Percentiles rank a stretch among this genome's conserved stretches.
phyloP scores from a whole-genome alignment of 2,888 invertebrate genomes.

The Euzophera pinguis region DNA sequence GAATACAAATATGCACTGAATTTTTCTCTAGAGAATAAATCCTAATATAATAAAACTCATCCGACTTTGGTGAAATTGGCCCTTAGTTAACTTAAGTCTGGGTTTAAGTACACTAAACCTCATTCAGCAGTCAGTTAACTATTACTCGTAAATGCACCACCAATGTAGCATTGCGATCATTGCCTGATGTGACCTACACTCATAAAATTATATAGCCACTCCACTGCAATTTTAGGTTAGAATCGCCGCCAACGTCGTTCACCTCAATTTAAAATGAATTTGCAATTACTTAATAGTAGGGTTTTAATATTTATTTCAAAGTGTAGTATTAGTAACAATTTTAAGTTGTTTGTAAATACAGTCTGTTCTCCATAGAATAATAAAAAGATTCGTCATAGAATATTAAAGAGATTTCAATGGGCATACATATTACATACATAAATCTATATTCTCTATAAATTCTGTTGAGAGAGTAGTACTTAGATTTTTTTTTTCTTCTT shows the following conservation, averaged over 20 bases:
- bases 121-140: not conserved
- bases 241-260: not conserved
- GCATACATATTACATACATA: too few relatives aligned
- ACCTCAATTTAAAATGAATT: conserved; percentile 6
- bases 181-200: conserved; percentile 11
- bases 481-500: too few relatives aligned
- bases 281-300: not conserved
- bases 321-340: not conserved
- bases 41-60: too few relatives aligned
- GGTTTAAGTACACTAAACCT: not conserved
- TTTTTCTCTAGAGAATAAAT: too few relatives aligned
- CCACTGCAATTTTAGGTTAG: conserved; percentile 10
- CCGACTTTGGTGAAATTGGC: too few relatives aligned
- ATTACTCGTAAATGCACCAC: not conserved
- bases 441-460: too few relatives aligned
- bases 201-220: conserved; percentile 12
- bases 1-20: too few relatives aligned
- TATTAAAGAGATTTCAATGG: too few relatives aligned
- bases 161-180: conserved; percentile 8
- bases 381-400: too few relatives aligned
- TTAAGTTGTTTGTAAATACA: not conserved
- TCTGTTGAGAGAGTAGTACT: too few relatives aligned
- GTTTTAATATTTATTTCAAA: not conserved
- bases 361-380: too few relatives aligned
- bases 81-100: too few relatives aligned